A percentile compares a stretch with the other conserved stretches of the same genome.
These are phyloP conservation scores for Morus bassanus DNA, from an alignment of 2,797 vertebrate genomes.

Conservation along the genomic window DNA sequence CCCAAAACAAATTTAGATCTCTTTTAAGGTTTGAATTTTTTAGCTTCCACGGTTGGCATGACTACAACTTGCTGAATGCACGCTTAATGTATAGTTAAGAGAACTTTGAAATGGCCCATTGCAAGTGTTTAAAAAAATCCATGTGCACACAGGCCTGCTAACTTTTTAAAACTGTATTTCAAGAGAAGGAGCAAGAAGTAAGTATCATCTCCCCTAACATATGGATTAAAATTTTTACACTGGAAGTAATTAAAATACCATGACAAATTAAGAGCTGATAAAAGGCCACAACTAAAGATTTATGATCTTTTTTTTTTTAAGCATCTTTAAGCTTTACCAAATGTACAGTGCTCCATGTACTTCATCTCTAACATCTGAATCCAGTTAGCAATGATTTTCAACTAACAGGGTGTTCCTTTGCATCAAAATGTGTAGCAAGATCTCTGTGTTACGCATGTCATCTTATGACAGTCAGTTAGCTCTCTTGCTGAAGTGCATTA, in stretches of 20 bases:
- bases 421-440: constrained; percentile 63
- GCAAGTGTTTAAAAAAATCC: not conserved
- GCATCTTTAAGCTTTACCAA: constrained; percentile 77
- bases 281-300: constrained; percentile 75
- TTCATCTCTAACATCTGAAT: constrained; percentile 75
- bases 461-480: constrained; percentile 57
- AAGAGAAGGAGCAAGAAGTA: constrained; percentile 41
- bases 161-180: not conserved
- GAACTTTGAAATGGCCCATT: not conserved
- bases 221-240: constrained; percentile 69
- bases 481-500: constrained; percentile 37
- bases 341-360: constrained; percentile 51
- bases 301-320: constrained; percentile 65
- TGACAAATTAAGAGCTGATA: constrained; percentile 78
- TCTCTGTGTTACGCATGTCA: constrained; percentile 24
- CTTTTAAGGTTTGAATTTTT: not conserved
- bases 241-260: constrained; percentile 75
- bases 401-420: constrained; percentile 59
- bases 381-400: constrained; percentile 72
- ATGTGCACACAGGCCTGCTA: not conserved
- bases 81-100: not conserved
- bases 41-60: not conserved
- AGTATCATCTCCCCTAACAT: constrained; percentile 43
- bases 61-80: not conserved
- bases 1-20: not conserved